Conservation (phyloP, 2,113 vertebrate genomes). For the Aspidoscelis tigris region DNA sequence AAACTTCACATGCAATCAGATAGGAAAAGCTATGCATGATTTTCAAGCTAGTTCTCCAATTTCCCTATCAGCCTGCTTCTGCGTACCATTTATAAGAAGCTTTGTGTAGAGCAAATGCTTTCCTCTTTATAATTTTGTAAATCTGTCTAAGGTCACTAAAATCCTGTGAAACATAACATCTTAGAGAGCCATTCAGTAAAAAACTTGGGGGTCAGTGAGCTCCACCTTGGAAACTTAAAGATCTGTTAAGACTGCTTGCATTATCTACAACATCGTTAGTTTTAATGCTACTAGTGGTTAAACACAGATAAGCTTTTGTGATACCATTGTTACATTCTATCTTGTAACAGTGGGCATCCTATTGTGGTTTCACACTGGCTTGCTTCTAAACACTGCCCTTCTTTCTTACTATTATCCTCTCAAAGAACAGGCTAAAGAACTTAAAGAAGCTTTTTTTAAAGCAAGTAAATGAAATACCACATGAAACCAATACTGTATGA, state of each 20-base stretch:
- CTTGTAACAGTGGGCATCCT: slow-evolving; percentile 60
- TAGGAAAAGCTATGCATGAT: background rate
- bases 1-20: background rate
- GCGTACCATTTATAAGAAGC: slow-evolving; percentile 40
- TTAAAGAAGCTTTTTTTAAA: slow-evolving; percentile 39
- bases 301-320: slow-evolving; percentile 61
- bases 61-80: background rate
- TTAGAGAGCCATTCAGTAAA: slow-evolving; percentile 32
- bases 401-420: slow-evolving; percentile 37
- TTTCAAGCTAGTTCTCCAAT: background rate
- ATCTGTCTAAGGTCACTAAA: slow-evolving; percentile 44
- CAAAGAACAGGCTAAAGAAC: slow-evolving; percentile 50
- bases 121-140: slow-evolving; percentile 52
- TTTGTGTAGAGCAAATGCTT: slow-evolving; percentile 51
- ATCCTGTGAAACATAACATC: slow-evolving; percentile 41
- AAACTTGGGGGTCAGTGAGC: slow-evolving; percentile 2
- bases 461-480: slow-evolving; percentile 26
- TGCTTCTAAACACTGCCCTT: slow-evolving; percentile 42
- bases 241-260: slow-evolving; percentile 60
- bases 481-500: slow-evolving; percentile 34
- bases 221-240: slow-evolving; percentile 17
- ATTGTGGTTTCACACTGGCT: slow-evolving; percentile 51
- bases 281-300: slow-evolving; percentile 67
- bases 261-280: slow-evolving; percentile 68
- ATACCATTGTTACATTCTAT: slow-evolving; percentile 68